Base-by-base conservation (phyloP, 1,140 invertebrate genomes). In the Dryas iulia region DNA sequence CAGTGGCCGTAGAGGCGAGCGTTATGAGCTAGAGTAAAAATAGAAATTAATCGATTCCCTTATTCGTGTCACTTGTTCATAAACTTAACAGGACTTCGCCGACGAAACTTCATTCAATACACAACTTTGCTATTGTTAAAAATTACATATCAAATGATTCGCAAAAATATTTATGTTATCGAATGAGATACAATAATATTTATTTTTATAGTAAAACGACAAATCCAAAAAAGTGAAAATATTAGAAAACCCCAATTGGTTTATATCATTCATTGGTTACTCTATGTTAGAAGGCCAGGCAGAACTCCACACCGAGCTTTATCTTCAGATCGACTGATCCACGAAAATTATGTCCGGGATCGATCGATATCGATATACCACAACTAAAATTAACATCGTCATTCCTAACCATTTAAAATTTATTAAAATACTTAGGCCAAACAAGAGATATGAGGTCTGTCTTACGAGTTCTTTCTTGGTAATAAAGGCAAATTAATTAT, bases 1-100 rank as follows among this genome's bases (percentile, higher is more conserved):
- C 64, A 72, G 56, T 67, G 65, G 33, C 33, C 59, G 58, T 18
- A 58, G 69, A 63, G 67, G 59, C 54, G 61, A 59, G 59, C 63
- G 54, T 28, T 57, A 82, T 79, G 77, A 79, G 74, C 81, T 76
- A 73, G 81, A 74, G 78, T 89, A 90, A 85, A 90, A 89, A 90
- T 89, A 90, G 87, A 89, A 87, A 83, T 82, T 91, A 91, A 91
- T 91, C 87, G 87, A 91, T 91, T 82, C 82, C 82, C 81, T 83
- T 84, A 86, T 87, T 86, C 81, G 83, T 89, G 88, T 90, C 86
- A 90, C 78, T 83, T 84, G 85, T 74, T 83, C 75, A 69, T 75
- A 77, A 83, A 78, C 81, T 81, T 72, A 76, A 78, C 82, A 81
- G 78, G 76, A 82, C 61, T 71, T 72, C 60, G 64, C 74, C 69